A percentile compares a stretch with the other conserved stretches of the same genome.
Evolutionary conservation across 2,797 vertebrate species (phyloP).

Genomic region (Nyctalus aviator): DNA sequence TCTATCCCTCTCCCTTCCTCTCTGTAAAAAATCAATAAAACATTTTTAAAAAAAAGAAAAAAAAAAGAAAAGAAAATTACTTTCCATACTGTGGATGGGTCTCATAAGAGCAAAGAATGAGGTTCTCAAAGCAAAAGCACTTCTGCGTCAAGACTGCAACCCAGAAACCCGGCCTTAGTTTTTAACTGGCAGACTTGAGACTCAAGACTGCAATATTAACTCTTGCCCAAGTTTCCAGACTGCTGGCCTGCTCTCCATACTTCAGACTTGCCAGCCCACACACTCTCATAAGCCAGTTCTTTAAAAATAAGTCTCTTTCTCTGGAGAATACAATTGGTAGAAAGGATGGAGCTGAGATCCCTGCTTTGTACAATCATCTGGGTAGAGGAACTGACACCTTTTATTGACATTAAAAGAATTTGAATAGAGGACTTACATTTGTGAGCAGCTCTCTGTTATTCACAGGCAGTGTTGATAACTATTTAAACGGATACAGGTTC

Average conservation of each 20-base stretch:
- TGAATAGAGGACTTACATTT: not conserved
- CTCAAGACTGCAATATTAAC: not conserved
- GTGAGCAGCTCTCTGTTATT: not conserved
- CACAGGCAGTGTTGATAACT: not conserved
- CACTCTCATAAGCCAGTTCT: not conserved
- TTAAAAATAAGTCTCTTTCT: conserved; percentile 37
- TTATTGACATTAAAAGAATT: not conserved
- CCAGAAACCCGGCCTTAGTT: not conserved
- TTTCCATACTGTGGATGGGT: not conserved
- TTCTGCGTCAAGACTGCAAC: not conserved
- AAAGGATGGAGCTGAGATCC: not conserved
- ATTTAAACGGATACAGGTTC: not conserved
- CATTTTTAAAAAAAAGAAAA: no score
- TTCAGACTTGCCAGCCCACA: not conserved
- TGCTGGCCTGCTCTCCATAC: not conserved
- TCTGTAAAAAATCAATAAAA: no score
- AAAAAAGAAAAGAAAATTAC: not conserved
- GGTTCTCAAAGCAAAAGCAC: not conserved
- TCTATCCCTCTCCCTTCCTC: no score
- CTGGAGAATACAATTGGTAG: not conserved
- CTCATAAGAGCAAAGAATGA: not conserved
- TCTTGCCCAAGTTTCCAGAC: not conserved
- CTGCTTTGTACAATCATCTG: not conserved
- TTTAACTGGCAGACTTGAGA: not conserved
- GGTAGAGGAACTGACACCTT: not conserved